Evolutionary conservation across 2,113 vertebrate genomes (phyloP).

Genomic region (Melanotaenia duboulayi): DNA sequence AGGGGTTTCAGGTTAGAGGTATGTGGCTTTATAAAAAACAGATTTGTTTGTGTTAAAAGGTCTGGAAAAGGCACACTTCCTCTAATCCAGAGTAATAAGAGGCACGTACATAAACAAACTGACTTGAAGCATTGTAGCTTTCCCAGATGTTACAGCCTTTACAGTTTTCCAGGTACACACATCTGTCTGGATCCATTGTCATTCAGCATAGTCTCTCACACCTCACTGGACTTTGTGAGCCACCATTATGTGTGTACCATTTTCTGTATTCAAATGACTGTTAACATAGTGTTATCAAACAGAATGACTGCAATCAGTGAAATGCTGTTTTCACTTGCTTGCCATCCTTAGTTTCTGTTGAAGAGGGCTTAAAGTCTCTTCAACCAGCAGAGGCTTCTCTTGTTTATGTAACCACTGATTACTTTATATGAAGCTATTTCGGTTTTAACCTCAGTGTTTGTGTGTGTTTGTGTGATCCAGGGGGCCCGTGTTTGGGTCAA

Average conservation of each 20-base stretch:
- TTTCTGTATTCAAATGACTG: neutral
- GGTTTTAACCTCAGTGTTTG: conserved; percentile 7
- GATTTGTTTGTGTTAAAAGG: conserved; percentile 56
- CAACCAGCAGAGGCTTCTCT: neutral
- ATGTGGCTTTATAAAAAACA: conserved; percentile 48
- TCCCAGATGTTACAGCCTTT: conserved; percentile 53
- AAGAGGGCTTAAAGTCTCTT: neutral
- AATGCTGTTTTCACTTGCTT: neutral
- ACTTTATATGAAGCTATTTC: neutral
- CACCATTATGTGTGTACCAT: neutral
- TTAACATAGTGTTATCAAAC: neutral
- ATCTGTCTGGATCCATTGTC: conserved; percentile 26
- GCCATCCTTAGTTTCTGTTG: neutral
- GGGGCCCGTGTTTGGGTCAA: conserved; percentile 89
- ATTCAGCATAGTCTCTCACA: neutral
- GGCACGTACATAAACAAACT: conserved; percentile 1
- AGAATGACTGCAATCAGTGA: neutral
- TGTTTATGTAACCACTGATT: neutral
- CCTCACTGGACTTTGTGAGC: conserved; percentile 18
- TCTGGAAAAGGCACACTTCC: conserved; percentile 60
- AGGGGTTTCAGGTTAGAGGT: conserved; percentile 48
- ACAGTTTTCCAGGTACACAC: conserved; percentile 24
- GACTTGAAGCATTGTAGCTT: conserved; percentile 33
- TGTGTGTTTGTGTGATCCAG: conserved; percentile 79
- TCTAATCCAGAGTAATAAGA: conserved; percentile 28